Evolutionary conservation across 2,113 vertebrate species (phyloP).

Genomic region (Todiramphus chloris): DNA sequence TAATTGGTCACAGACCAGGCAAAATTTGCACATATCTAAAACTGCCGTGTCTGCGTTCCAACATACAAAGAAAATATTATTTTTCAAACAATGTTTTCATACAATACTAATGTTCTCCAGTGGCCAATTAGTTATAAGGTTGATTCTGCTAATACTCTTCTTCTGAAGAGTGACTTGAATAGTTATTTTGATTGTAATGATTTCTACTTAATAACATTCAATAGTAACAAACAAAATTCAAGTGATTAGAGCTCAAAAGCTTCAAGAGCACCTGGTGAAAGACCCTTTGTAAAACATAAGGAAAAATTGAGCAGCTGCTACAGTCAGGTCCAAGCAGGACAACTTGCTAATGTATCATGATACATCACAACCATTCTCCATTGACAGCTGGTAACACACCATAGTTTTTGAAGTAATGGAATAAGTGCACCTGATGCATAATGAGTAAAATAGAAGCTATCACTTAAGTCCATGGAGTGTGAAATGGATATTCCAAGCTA

Average conservation of each 20-base stretch:
- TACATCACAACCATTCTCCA: background rate
- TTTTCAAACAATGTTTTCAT: background rate
- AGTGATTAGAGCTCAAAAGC: background rate
- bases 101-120: background rate
- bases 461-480: background rate
- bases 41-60: background rate
- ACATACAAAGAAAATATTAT: background rate
- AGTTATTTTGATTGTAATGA: background rate
- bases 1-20: background rate
- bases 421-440: background rate
- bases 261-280: background rate
- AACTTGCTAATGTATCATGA: background rate
- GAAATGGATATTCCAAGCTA: background rate
- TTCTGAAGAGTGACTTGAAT: background rate
- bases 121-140: background rate
- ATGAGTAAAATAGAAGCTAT: background rate
- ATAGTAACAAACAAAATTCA: background rate
- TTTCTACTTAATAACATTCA: conserved; percentile 4
- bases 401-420: background rate
- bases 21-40: background rate
- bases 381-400: background rate
- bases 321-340: background rate
- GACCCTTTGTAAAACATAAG: background rate
- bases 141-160: conserved; percentile 1
- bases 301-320: background rate